Base-by-base conservation (phyloP, 2,113 vertebrate species). In the Pongo pygmaeus region DNA sequence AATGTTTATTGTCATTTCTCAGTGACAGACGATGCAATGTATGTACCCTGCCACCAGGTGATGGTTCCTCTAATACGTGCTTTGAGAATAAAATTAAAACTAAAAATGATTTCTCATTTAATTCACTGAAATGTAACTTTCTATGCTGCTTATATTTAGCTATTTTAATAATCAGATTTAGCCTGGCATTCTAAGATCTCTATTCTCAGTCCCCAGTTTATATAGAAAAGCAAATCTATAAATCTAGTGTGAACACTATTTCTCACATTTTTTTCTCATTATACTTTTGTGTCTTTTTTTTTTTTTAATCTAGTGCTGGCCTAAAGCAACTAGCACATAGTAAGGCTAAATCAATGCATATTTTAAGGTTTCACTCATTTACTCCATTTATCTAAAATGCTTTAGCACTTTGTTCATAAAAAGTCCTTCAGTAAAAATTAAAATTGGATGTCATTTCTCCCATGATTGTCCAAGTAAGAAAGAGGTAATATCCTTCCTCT, bases 361-460 rank as follows among this genome's bases (percentile, higher is more conserved):
- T n/a, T n/a, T 10, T 57, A 89, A 85, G 23, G 4, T 1, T 88
- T 94, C 77, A 12, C 16, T 96, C 13, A 20, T 69, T 91, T 35
- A 25, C 43, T 85, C n/a, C 46, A 96, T 91, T 95, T 80, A 79
- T 70, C 38, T 90, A 89, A 97, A 96, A 81, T 84, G 2, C 8
- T 70, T 93, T 74, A 77, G 46, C 52, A 32, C 5, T 6, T 80
- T 48, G 48, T 52, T 11, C 61, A 72, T 64, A 64, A 64, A 50
- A 38, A 30, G 25, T 43, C 8, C 7, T 92, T 46, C 64, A 72
- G 0, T 57, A 43, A 88, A 79, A 64, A 30, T 17, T 81, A n/a
- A 88, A 27, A 23, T 46, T n/a, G 13, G 2, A 11, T 72, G 17
- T 48, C 12, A 35, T 4, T 10, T 70, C 69, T 70, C 46, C 18